These are phyloP conservation scores for Spizaetus ornatus DNA, from an alignment of 2,113 vertebrate species.

Conservation along the genomic window DNA sequence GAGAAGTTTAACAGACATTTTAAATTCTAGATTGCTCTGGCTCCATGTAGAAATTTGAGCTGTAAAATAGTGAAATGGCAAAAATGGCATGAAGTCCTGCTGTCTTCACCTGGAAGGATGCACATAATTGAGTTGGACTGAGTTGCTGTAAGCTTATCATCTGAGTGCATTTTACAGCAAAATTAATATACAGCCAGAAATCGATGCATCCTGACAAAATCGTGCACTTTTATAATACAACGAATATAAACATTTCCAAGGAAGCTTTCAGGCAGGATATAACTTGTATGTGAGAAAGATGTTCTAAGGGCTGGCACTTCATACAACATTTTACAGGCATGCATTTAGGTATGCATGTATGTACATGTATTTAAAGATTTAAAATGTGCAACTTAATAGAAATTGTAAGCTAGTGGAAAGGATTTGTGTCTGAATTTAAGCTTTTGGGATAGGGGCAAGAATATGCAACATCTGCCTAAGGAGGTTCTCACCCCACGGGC, in stretches of 20 bases:
- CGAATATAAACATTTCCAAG: not conserved
- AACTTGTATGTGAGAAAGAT: not conserved
- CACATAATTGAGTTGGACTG: slow-evolving; percentile 16
- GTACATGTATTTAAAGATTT: not conserved
- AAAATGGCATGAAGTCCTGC: not conserved
- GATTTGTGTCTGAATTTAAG: not conserved
- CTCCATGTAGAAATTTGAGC: not conserved
- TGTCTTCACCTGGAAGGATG: slow-evolving; percentile 2
- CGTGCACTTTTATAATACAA: not conserved
- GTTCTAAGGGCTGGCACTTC: not conserved
- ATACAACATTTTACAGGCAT: not conserved
- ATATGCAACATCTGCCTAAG: fast-evolving
- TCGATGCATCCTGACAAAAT: not conserved
- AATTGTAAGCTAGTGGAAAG: not conserved
- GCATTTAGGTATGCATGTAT: not conserved
- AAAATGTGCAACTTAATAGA: not conserved
- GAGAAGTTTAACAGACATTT: not conserved
- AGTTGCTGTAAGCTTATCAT: not conserved
- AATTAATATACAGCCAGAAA: slow-evolving; percentile 16
- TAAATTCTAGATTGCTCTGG: not conserved
- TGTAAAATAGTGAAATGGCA: not conserved
- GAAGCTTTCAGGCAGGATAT: not conserved
- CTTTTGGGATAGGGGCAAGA: not conserved
- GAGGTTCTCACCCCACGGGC: not conserved
- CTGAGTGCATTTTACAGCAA: not conserved